Evolutionary conservation across 2,888 invertebrate genomes (phyloP), one percentile per base, ranked within the genome.

Genomic region (Diadegma fenestrale): DNA sequence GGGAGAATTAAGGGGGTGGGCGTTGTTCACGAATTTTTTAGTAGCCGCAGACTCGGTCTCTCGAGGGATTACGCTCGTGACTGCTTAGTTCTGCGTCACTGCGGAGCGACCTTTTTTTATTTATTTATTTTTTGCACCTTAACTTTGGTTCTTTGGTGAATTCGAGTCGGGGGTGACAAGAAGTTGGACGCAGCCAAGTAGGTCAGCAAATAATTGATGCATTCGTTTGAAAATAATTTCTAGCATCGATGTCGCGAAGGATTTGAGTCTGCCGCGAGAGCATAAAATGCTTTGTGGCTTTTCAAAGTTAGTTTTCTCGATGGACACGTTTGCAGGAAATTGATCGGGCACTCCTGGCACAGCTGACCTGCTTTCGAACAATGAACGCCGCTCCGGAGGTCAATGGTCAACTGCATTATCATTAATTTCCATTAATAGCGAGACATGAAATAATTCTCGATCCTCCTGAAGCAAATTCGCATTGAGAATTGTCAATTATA

Each of bases 361-460:
- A 33, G 41, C 8, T 30, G 73, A 75, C 61, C 61, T 75, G 61
- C 45, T 63, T 75, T 61, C n/a, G n/a, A 45, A 63, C 73, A 63
- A 76, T 33, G 33, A 64, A 26, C 26, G 14, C 26, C 26, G 14
- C 30, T 2, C 71, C n/a, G 22, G 48, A 41, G n/a, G 22, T 37
- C 76, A 45, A 63, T 43, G 73, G 48, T 45, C 64, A 64, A 37
- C 33, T 33, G 63, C 41, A 43, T n/a, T 37, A 79, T 61, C 71
- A 19, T 69, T 69, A 63, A 26, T 58, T 68, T 43, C 48, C 8
- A 79, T 71, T 19, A 19, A 58, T 48, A 69, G 43, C 71, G 17
- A 61, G n/a, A 43, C 37, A 79, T 63, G 8, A 12, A 63, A 37
- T 63, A 41, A 26, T 45, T 14, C 19, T 26, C 48, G n/a, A 61